Base-by-base conservation (phyloP, 2,797 vertebrate genomes). In the Salarias fasciatus region DNA sequence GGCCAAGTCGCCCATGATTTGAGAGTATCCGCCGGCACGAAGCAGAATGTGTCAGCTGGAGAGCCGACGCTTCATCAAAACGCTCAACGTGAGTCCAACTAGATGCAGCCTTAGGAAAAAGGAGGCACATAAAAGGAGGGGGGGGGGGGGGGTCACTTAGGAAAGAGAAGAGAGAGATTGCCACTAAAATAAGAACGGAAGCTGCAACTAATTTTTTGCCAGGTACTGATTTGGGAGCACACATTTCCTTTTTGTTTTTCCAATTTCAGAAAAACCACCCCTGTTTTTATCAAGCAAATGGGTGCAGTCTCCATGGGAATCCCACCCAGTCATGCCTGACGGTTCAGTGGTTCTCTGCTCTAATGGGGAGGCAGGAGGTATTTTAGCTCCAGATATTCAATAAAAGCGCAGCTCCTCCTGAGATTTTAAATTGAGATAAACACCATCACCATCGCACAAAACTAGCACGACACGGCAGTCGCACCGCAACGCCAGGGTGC, bases 391-490 rank as follows among this genome's bases (percentile, higher is more conserved):
- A 63, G 40, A 75, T 80, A 75, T 69, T 75, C 61, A 54, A 76
- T 72, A 80, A 79, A 73, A 79, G 43, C 68, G 62, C 67, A 79
- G 48, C 59, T 33, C 82, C 75, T 84, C 62, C 58, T 36, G 79
- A 74, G 69, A 67, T 69, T 79, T 77, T 72, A 85, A 88, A 89
- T 69, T n/a, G 75, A 89, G 84, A 89, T 81, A 83, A 88, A 88
- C 72, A 82, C 75, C 58, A 78, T 43, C 57, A 49, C 66, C 65
- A 47, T 35, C 58, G 56, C 58, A 29, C 41, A 50, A 83, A 82
- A 82, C 77, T 49, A 82, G 69, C 84, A 87, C 89, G 90, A 91
- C 88, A 78, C 88, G 88, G 88, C 90, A 89, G 85, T 40, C 41
- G 75, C 60, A 33, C 63, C 1, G 74, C 49, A 61, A 80, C 54